These are phyloP conservation scores for Globodera ellingtonae DNA, from an alignment of 1,140 invertebrate species.

Conservation along the genomic window DNA sequence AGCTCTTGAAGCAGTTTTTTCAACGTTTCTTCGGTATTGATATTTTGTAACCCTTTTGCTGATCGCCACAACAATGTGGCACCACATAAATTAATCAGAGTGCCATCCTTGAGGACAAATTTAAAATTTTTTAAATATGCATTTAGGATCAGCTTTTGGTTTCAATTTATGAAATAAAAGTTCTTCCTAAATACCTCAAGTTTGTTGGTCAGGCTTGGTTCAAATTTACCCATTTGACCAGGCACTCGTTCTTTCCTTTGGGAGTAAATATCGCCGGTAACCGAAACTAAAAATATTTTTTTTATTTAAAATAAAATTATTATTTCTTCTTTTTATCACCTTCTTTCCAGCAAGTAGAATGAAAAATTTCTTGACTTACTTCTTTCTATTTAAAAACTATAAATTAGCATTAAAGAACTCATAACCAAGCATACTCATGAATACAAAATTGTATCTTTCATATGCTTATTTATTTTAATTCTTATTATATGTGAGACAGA, in stretches of 20 bases:
- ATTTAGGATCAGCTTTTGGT: too few species aligned
- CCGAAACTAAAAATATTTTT: neutral
- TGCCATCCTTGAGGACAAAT: neutral
- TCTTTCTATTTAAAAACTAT: too few species aligned
- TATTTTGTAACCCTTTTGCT: neutral
- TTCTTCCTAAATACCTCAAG: neutral
- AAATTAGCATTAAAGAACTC: too few species aligned
- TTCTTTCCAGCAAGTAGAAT: neutral
- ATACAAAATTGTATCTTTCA: too few species aligned
- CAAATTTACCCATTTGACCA: neutral
- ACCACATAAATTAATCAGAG: neutral
- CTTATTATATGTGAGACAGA: too few species aligned
- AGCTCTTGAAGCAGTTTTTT: neutral
- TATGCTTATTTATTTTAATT: too few species aligned
- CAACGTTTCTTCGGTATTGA: neutral
- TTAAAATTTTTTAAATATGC: neutral
- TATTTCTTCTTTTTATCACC: neutral
- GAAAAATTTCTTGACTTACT: too few species aligned
- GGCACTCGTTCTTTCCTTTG: neutral
- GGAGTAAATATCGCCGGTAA: neutral
- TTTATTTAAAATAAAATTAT: too few species aligned
- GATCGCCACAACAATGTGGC: neutral
- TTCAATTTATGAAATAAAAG: too few species aligned
- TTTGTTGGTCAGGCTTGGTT: neutral
- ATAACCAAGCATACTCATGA: too few species aligned